These are phyloP conservation scores for Acipenser transmontanus DNA, from an alignment of 2,797 vertebrate species.

Conservation along the genomic window DNA sequence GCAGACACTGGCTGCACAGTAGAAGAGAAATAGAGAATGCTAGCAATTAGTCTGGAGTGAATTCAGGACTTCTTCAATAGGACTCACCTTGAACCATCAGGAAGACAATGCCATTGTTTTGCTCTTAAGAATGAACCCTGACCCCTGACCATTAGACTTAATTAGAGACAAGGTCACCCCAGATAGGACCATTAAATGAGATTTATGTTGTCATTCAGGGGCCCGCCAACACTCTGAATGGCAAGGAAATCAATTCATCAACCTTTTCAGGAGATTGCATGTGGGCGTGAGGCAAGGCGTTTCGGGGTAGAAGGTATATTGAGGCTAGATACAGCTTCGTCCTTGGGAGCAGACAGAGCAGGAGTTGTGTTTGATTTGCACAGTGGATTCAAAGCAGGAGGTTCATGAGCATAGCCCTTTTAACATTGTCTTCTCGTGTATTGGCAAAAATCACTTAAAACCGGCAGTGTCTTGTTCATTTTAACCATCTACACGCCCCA, in stretches of 20 bases:
- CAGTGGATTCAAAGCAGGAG: too few species aligned
- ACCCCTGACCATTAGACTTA: slow-evolving; percentile 41
- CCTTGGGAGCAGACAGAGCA: slow-evolving; percentile 24
- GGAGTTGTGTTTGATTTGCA: too few species aligned
- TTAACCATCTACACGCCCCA: too few species aligned
- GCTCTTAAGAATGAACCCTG: slow-evolving; percentile 28
- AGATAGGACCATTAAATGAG: slow-evolving; percentile 41
- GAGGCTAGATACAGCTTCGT: slow-evolving; percentile 23
- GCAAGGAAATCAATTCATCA: slow-evolving; percentile 49
- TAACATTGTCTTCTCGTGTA: too few species aligned
- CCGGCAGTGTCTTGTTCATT: too few species aligned
- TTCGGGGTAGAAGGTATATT: background rate
- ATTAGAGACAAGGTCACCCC: slow-evolving; percentile 53
- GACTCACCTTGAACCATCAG: background rate
- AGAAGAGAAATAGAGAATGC: too few species aligned
- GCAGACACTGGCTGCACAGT: too few species aligned
- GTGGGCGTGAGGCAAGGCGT: slow-evolving; percentile 23
- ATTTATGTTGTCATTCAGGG: slow-evolving; percentile 31
- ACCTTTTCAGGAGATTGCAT: slow-evolving; percentile 26
- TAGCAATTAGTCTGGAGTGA: too few species aligned
- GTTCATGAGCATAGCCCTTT: too few species aligned
- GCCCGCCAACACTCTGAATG: slow-evolving; percentile 32
- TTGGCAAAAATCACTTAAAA: too few species aligned
- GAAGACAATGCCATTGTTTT: background rate
- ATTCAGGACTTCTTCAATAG: background rate